Evolutionary conservation across 37 sponge, comb jelly and placozoan genomes (phyloP).

Genomic region (Geodia barretti): DNA sequence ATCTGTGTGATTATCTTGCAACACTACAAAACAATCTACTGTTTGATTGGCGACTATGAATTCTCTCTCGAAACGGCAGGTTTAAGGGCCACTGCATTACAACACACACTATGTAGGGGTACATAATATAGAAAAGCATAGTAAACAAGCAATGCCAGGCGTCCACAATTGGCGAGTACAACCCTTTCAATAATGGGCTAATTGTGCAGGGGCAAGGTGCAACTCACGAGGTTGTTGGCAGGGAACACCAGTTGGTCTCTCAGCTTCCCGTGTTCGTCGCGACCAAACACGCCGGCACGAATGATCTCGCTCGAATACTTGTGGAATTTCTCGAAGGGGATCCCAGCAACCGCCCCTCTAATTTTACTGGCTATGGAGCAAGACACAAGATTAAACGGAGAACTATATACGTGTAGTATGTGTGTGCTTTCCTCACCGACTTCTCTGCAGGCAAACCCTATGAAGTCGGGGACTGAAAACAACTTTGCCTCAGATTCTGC

Average conservation of each 20-base stretch:
- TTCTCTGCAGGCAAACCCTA: conserved; percentile 91
- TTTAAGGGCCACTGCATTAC: too few relatives aligned
- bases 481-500: conserved; percentile 57
- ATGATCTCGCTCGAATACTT: conserved; percentile 86
- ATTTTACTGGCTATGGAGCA: conserved; percentile 67
- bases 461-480: conserved; percentile 94
- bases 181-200: too few relatives aligned
- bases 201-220: too few relatives aligned
- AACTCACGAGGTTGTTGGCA: conserved; percentile 89
- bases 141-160: too few relatives aligned
- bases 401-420: background rate
- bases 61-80: too few relatives aligned
- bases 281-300: conserved; percentile 78
- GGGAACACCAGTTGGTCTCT: conserved; percentile 47
- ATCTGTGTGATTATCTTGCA: too few relatives aligned
- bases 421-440: conserved; percentile 47
- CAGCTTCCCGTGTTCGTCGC: conserved; percentile 66
- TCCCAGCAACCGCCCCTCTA: conserved; percentile 77
- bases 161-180: too few relatives aligned
- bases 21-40: too few relatives aligned
- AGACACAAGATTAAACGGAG: background rate
- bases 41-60: too few relatives aligned
- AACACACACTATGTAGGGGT: too few relatives aligned
- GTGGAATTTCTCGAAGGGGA: conserved; percentile 94
- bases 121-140: too few relatives aligned